Evolutionary conservation across 2,888 invertebrate genomes (phyloP).

Genomic region (Ectemnius cavifrons): DNA sequence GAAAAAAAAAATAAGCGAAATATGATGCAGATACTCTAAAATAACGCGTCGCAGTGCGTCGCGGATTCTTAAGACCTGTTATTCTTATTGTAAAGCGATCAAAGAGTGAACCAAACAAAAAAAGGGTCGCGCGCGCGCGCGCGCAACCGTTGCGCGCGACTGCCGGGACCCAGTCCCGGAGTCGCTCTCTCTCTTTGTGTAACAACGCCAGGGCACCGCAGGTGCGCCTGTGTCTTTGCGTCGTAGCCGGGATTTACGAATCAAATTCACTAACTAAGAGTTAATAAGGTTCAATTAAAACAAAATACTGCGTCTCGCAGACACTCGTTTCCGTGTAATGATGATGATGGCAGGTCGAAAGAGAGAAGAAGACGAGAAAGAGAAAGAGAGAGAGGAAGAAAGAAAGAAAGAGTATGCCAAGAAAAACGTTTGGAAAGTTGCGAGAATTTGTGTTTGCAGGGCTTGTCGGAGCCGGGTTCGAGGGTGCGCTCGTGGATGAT

Average conservation of each 20-base stretch:
- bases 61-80: slow-evolving; percentile 7
- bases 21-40: no score
- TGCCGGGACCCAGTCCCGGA: no score
- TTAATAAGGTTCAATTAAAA: slow-evolving; percentile 34
- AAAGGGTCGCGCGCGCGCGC: no score
- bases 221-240: no score
- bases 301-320: slow-evolving; percentile 25
- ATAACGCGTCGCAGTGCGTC: slow-evolving; percentile 15
- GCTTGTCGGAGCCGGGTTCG: not conserved
- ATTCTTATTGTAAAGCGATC: slow-evolving; percentile 20
- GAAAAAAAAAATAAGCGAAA: no score
- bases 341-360: slow-evolving; percentile 20
- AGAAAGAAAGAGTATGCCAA: not conserved
- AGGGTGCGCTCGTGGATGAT: slow-evolving; percentile 5
- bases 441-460: not conserved
- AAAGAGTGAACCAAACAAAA: no score
- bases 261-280: slow-evolving; percentile 21
- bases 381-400: not conserved
- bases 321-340: slow-evolving; percentile 28
- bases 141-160: no score
- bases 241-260: slow-evolving; percentile 22
- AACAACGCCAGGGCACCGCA: no score
- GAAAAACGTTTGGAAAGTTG: not conserved
- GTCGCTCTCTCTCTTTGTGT: no score
- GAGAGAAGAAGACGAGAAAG: not conserved